Evolutionary conservation across 2,113 vertebrate genomes (phyloP), one percentile per base, ranked within the genome.

Genomic region (Steatornis caripensis): DNA sequence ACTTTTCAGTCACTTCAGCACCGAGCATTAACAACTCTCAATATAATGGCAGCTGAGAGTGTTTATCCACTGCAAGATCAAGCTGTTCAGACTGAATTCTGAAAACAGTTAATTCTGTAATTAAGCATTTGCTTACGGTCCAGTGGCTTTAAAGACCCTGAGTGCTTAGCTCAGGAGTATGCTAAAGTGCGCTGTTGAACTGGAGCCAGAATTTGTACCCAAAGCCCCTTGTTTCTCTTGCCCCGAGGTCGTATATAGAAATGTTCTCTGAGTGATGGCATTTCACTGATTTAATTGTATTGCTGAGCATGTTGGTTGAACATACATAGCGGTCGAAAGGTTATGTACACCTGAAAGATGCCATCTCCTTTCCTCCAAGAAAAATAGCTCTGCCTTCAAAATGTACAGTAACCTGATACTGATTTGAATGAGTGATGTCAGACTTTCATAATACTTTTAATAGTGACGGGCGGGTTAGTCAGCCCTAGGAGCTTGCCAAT

Each of bases 401-500:
- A 62, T 13, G 53, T 66, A 58, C 65, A 53, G 93, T 69, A 71
- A 15, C 60, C 43, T 62, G 45, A 32, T 66, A 43, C 5, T 51
- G 79, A 55, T 76, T 65, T 39, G 62, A 61, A 58, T 72, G 77
- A 76, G 55, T 34, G 68, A 34, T 8, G 2, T 43, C 74, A 54
- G 70, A 19, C 37, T 85, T 37, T 21, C 37, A 66, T 66, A 37
- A 15, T 37, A 43, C 53, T 71, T 46, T 21, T 49, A 61, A 71
- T 48, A 85, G 69, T n/a, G 91, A 76, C 83, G 90, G 36, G 49
- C 55, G 75, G 34, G 22, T 64, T 17, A 87, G 65, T 66, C 55
- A 92, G 97, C 34, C 92, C 93, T 91, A 97, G 97, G 93, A 97
- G 93, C 51, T 95, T 96, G 92, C 96, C 79, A 49, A 77, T 88